Base-by-base conservation (phyloP, 1,140 invertebrate genomes). In the Ctenoplectra terminalis region DNA sequence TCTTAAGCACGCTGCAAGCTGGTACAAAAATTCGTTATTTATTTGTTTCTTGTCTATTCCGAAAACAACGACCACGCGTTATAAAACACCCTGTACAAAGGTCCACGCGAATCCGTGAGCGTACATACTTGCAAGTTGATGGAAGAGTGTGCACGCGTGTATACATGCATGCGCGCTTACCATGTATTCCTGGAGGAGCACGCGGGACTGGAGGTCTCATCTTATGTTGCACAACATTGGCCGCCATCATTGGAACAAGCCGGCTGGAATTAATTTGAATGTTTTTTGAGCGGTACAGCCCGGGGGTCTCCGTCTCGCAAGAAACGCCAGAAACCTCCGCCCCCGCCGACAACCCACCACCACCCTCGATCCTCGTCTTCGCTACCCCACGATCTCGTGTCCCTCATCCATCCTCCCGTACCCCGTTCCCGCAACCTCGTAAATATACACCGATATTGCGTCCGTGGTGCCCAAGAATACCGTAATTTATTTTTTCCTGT, bases 241-340 rank as follows among this genome's bases (percentile, higher is more conserved):
- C 90, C 90, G 89, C 91, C 91, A 93, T 93, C 90, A 90, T 90
- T 92, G 90, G 81, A 91, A 52, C 87, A 87, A 90, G 83, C 89
- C 90, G 85, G 85, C 88, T 82, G 91, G 90, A 92, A 93, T 92
- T 92, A 84, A 93, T 91, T 92, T 91, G 90, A 93, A 93, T 93
- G 92, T 93, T 93, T 93, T 93, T 93, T 91, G 90, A 91, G 88
- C 90, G 87, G 82, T 71, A 84, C 87, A 85, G 84, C 88, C 86
- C 86, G 81, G 86, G 87, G 90, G 87, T 86, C 86, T 89, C 81
- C 88, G 87, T 91, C 88, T 90, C 87, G 89, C 86, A 87, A 91
- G 87, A 85, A 89, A 79, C 84, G 86, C 88, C 75, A 71, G 77
- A 71, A 79, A 78, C 81, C 81, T 71, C 73, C 80, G 37, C 60